phyloP scores from a whole-genome alignment of 2,113 vertebrate species.

The Narcine bancroftii region DNA sequence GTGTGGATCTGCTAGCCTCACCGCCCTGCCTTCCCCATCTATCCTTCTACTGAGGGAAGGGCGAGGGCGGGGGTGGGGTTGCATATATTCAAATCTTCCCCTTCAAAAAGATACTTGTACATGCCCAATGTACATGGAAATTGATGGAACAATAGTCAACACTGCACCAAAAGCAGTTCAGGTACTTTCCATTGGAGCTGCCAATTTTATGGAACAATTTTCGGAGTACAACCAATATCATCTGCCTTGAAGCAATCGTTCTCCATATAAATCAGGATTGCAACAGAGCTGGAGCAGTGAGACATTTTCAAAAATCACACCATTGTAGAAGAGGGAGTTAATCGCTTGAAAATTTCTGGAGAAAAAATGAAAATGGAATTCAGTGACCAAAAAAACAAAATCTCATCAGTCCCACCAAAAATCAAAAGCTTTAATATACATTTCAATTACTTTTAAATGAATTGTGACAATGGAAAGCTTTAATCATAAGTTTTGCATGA shows the following conservation, averaged over 20 bases:
- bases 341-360: neutral
- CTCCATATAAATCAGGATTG: neutral
- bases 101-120: neutral
- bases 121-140: neutral
- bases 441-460: neutral
- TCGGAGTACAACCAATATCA: neutral
- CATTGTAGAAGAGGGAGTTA: neutral
- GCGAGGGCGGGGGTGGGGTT: too few relatives aligned
- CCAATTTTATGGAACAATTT: neutral
- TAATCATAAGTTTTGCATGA: neutral
- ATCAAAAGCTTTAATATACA: neutral
- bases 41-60: too few relatives aligned
- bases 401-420: neutral
- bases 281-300: neutral
- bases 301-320: neutral
- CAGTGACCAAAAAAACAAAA: neutral
- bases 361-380: neutral
- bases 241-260: neutral
- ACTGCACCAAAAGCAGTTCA: neutral
- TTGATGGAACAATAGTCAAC: neutral
- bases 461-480: neutral
- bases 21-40: too few relatives aligned
- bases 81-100: neutral
- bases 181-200: too few relatives aligned
- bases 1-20: too few relatives aligned